Evolutionary conservation across 2,113 vertebrate species (phyloP).

Genomic region (Phylloscopus whistleri): DNA sequence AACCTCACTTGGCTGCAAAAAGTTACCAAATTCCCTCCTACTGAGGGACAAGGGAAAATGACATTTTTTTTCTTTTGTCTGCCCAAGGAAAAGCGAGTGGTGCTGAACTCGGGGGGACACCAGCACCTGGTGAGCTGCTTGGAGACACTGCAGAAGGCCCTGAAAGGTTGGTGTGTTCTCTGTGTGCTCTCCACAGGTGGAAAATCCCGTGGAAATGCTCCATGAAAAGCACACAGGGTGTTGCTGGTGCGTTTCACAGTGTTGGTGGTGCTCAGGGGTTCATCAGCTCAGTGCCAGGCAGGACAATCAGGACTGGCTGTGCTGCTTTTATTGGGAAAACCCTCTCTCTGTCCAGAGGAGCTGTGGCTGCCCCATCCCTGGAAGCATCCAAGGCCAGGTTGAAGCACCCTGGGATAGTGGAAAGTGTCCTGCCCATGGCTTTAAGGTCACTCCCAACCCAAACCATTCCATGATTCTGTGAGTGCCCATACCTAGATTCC

Average conservation of each 20-base stretch:
- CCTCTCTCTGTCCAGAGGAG: fast-evolving
- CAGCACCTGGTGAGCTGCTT: constrained; percentile 92
- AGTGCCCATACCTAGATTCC: too few species aligned
- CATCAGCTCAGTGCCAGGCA: background rate
- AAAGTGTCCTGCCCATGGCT: background rate
- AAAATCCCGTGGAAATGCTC: background rate
- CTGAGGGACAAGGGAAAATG: background rate
- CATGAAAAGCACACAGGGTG: too few species aligned
- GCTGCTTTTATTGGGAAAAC: background rate
- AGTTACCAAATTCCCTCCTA: background rate
- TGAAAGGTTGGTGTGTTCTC: constrained; percentile 84
- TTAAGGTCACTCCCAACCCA: background rate
- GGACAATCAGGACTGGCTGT: background rate
- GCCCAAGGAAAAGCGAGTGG: constrained; percentile 89
- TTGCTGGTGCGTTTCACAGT: fast-evolving
- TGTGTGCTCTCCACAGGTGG: fast-evolving
- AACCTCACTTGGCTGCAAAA: background rate
- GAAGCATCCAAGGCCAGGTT: background rate
- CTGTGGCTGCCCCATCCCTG: background rate
- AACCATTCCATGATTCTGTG: background rate
- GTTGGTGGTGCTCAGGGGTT: background rate
- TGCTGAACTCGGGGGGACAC: constrained; percentile 88
- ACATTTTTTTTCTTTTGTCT: background rate
- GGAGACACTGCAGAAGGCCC: constrained; percentile 93
- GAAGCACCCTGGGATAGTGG: fast-evolving